A percentile compares a stretch with the other conserved stretches of the same genome.
Evolutionary conservation across 2,113 vertebrate species (phyloP).

Genomic region (Pteropus alecto): DNA sequence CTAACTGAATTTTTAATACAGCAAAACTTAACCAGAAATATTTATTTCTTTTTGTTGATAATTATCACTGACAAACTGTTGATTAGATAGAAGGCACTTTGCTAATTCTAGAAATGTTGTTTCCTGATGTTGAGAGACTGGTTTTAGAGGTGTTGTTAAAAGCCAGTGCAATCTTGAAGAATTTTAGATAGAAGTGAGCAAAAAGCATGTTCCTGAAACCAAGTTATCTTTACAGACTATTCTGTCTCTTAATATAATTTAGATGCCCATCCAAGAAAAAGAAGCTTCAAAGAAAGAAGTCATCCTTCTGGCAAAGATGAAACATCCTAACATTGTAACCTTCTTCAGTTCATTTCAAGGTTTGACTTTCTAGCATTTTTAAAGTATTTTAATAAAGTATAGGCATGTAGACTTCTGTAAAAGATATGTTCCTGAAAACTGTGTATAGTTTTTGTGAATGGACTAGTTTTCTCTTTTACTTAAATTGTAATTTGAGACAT

Average conservation of each 20-base stretch:
- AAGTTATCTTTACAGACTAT: not conserved
- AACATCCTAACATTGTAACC: conserved; percentile 93
- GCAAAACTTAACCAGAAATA: not conserved
- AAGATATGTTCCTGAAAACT: not conserved
- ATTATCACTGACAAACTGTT: not conserved
- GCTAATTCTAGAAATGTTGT: not conserved
- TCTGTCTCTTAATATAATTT: not conserved
- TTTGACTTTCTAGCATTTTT: conserved; percentile 70
- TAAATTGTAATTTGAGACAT: not conserved
- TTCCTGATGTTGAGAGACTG: not conserved
- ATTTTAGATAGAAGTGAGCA: not conserved
- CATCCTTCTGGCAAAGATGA: conserved; percentile 90
- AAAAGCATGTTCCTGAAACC: not conserved
- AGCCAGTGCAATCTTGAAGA: not conserved
- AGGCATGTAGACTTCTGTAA: not conserved
- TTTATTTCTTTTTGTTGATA: conserved; percentile 1
- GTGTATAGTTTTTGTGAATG: not conserved
- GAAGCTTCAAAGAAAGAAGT: conserved; percentile 91
- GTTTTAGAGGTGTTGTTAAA: not conserved
- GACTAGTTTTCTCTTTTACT: not conserved
- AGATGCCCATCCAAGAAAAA: conserved; percentile 90
- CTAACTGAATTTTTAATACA: not conserved
- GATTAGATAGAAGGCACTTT: not conserved
- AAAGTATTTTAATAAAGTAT: not conserved
- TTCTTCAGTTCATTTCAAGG: conserved; percentile 91